Evolutionary conservation across 2,113 vertebrate species (phyloP).

Genomic region (Fregata magnificens): DNA sequence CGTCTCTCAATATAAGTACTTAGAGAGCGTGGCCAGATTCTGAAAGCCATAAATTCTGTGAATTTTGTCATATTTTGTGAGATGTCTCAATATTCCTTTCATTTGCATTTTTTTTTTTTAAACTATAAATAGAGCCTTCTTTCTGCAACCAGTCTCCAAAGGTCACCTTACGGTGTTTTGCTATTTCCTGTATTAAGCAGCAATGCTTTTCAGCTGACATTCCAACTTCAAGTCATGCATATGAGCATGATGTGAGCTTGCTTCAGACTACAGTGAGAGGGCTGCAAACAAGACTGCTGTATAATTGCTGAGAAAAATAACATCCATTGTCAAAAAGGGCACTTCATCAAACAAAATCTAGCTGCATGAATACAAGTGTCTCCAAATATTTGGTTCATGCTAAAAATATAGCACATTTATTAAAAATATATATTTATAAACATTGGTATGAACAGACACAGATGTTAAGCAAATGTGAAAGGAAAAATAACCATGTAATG

Average conservation of each 20-base stretch:
- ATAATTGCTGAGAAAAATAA: conserved; percentile 5
- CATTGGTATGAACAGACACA: conserved; percentile 75
- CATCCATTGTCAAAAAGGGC: conserved; percentile 12
- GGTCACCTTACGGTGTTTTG: conserved; percentile 55
- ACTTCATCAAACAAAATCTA: conserved; percentile 56
- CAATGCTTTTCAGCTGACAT: conserved; percentile 65
- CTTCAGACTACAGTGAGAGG: conserved; percentile 32
- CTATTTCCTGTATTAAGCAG: conserved; percentile 50
- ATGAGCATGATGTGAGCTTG: conserved; percentile 48
- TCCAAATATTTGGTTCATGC: conserved; percentile 79
- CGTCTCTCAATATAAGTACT: background rate
- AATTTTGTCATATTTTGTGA: background rate
- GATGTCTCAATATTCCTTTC: background rate
- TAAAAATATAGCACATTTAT: conserved; percentile 86
- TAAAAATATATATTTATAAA: conserved; percentile 86
- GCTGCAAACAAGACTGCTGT: conserved; percentile 42
- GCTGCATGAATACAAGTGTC: conserved; percentile 52
- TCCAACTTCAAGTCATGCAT: conserved; percentile 65
- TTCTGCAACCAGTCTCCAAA: conserved; percentile 53
- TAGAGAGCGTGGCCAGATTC: background rate
- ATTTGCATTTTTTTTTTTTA: background rate
- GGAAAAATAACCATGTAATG: conserved; percentile 51
- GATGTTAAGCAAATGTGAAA: conserved; percentile 68
- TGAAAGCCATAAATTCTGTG: background rate
- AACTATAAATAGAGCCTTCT: conserved; percentile 28